These are phyloP conservation scores for Acanthisitta chloris DNA, from an alignment of 2,113 vertebrate genomes.

Conservation along the genomic window DNA sequence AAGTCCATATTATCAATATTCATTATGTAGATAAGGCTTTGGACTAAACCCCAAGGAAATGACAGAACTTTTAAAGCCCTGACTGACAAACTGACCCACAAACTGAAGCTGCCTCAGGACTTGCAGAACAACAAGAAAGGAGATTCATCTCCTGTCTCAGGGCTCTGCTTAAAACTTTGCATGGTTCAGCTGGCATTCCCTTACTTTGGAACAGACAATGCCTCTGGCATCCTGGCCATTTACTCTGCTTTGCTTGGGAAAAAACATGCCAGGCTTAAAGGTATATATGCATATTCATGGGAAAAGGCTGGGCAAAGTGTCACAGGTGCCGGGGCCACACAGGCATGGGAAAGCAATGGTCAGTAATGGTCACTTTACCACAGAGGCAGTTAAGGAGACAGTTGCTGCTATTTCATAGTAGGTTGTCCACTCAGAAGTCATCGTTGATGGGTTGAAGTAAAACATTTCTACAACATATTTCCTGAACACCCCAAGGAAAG, in stretches of 20 bases:
- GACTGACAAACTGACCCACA: not conserved
- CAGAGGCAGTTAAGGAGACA: conserved; percentile 85
- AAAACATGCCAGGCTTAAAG: not conserved
- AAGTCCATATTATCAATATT: conserved; percentile 1
- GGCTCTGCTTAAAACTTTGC: not conserved
- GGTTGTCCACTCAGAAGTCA: conserved; percentile 93
- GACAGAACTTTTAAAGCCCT: not conserved
- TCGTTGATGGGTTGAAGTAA: conserved; percentile 90
- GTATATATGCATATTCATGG: not conserved
- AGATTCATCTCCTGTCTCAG: not conserved
- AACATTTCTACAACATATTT: conserved; percentile 95
- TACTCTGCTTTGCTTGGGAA: not conserved
- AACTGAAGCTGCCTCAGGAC: not conserved
- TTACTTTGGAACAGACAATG: not conserved
- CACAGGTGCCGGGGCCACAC: not conserved
- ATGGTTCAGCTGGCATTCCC: not conserved
- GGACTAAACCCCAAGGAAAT: not conserved
- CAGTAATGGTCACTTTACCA: conserved; percentile 77
- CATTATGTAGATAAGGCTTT: not conserved
- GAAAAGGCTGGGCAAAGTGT: not conserved
- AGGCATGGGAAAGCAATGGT: not conserved
- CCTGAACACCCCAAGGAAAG: conserved; percentile 88
- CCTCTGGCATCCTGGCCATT: not conserved
- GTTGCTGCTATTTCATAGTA: conserved; percentile 96
- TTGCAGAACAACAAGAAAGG: not conserved